Evolutionary conservation across 2,888 invertebrate genomes (phyloP), one percentile per base, ranked within the genome.

Genomic region (Nebria salina): DNA sequence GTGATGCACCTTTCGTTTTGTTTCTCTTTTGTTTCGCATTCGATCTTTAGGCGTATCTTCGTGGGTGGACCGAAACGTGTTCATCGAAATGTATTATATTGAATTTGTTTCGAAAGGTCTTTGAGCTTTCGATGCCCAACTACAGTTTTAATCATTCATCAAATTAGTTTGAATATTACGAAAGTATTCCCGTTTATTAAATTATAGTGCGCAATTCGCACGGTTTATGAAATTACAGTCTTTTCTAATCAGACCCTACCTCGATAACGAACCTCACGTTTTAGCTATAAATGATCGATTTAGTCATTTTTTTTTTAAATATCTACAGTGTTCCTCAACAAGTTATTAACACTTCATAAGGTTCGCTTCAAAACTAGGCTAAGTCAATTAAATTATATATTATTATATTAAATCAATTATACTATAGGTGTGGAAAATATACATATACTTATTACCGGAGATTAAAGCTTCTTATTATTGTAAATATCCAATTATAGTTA

Each of bases 41-140:
- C 7, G 6, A 70, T 70, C 70, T 70, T 70, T 34, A 34, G 70
- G 70, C 34, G 25, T 15, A 70, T 11, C 34, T 20, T 25, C 70
- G 70, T 70, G 70, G 70, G 70, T 70, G 11, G 70, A 20, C 70
- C 70, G 70, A 70, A 70, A 70, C 70, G 20, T 54, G 54, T 54
- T 54, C 54, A 54, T 54, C 54, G 54, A 54, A 7, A 54, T 54
- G 54, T 8, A 13, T 54, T 54, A 54, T 54, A 54, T 54, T 54
- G 54, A 54, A 54, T 54, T 54, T 54, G 11, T 5, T 3, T 13
- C 54, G 11, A 54, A 54, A 54, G 13, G 54, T 34, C 34, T 34
- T 34, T 34, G 34, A 34, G 34, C 34, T 34, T 34, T 34, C 2
- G 34, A 4, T 34, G 4, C 34, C 34, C 5, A 34, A 34, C 34